Evolutionary conservation across 2,888 invertebrate species (phyloP).

Genomic region (Dicycla oo): DNA sequence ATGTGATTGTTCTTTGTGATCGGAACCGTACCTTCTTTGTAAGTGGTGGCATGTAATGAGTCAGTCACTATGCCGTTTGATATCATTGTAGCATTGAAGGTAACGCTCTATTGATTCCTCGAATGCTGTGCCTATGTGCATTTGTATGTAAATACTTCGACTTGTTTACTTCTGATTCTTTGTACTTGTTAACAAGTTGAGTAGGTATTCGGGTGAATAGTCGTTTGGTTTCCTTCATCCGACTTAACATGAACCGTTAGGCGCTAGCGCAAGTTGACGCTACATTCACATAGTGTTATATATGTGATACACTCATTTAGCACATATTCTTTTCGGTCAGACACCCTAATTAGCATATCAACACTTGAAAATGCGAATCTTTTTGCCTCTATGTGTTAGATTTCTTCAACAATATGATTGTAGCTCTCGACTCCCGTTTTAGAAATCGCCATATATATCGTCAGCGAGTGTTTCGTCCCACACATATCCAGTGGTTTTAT

Average conservation of each 20-base stretch:
- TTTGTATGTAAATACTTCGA: conserved; percentile 31
- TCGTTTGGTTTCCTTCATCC: conserved; percentile 8
- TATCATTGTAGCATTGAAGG: conserved; percentile 48
- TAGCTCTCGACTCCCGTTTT: conserved; percentile 3
- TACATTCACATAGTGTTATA: background rate
- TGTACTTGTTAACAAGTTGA: conserved; percentile 15
- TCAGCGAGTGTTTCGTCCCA: conserved; percentile 44
- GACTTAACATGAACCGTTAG: conserved; percentile 36
- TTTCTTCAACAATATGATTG: conserved; percentile 5
- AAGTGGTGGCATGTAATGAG: conserved; percentile 25
- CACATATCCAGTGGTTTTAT: conserved; percentile 63
- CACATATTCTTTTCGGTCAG: conserved; percentile 31
- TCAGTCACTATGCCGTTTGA: conserved; percentile 51
- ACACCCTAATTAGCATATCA: conserved; percentile 18
- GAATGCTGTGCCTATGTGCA: conserved; percentile 46
- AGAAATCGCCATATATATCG: conserved; percentile 14
- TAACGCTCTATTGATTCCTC: conserved; percentile 47
- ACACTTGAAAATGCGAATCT: background rate
- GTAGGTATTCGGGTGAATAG: conserved; percentile 15
- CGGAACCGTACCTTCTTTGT: conserved; percentile 17
- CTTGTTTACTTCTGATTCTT: conserved; percentile 32
- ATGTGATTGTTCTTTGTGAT: conserved; percentile 28
- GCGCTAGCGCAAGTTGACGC: conserved; percentile 8
- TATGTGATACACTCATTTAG: conserved; percentile 23
- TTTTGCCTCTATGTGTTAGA: background rate